These are phyloP conservation scores for Rhorus exstirpatorius DNA, from an alignment of 2,888 invertebrate species.

Conservation along the genomic window DNA sequence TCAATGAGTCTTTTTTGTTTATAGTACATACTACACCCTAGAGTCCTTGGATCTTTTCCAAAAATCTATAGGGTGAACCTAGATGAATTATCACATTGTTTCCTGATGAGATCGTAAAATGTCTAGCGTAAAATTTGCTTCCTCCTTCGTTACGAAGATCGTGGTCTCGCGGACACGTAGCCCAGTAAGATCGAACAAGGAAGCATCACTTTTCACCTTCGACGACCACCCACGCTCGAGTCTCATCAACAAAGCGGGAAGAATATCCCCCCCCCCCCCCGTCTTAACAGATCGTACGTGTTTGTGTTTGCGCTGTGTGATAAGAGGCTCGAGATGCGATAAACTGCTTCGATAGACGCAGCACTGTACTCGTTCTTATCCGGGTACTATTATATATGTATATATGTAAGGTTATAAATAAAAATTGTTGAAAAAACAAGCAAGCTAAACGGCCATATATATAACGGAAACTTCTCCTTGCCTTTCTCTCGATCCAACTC, in stretches of 20 bases:
- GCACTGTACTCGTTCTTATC: slow-evolving; percentile 33
- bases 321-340: slow-evolving; percentile 45
- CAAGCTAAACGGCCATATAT: slow-evolving; percentile 27
- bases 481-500: slow-evolving; percentile 72
- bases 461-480: no score
- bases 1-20: no score
- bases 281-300: slow-evolving; percentile 14
- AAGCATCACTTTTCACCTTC: slow-evolving; percentile 53
- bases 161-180: slow-evolving; percentile 5
- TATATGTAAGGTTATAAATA: slow-evolving; percentile 57
- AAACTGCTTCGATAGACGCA: slow-evolving; percentile 33
- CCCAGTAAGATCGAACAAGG: slow-evolving; percentile 25
- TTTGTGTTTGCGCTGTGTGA: slow-evolving; percentile 41
- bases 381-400: slow-evolving; percentile 8
- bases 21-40: no score
- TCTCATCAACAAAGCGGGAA: slow-evolving; percentile 1
- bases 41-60: no score
- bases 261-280: slow-evolving; percentile 1
- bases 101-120: not conserved
- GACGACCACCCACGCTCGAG: slow-evolving; percentile 59
- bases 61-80: no score
- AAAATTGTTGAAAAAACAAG: slow-evolving; percentile 72
- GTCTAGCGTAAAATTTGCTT: slow-evolving; percentile 1
- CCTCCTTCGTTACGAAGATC: not conserved
- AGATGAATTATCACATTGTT: not conserved